Base-by-base conservation (phyloP, 2,888 invertebrate genomes). In the Diarsia brunnea region DNA sequence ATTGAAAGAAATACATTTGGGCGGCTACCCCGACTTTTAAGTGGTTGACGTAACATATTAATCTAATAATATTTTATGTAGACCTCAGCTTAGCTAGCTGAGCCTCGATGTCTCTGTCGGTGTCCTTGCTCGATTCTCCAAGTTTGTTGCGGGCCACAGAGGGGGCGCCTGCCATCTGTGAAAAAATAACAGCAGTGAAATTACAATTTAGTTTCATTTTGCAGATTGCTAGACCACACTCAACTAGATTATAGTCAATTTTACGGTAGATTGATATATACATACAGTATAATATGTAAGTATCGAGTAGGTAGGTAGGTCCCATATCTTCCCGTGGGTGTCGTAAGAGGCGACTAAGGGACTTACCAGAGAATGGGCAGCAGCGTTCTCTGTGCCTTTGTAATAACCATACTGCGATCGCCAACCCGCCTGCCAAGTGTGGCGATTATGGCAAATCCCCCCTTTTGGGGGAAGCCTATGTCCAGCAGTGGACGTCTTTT, bases 51-150 rank as follows among this genome's bases (percentile, higher is more conserved):
- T 73, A 58, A 45, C n/a, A 65, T 58, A 79, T 68, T 63, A 53
- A 79, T 69, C 31, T 67, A 71, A 64, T 24, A 24, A 69, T 21
- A 8, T 38, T 58, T 53, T 63, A 64, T 38, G 66, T 75, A 47
- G 97, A 97, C 78, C 97, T 95, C 14, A 98, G 94, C 88, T 97
- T 97, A 12, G 97, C 97, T n/a, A 98, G 93, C 89, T 98, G 98
- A 19, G 97, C 97, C 94, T 98, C 97, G 75, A 98, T 97, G 78
- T 98, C 98, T 78, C 97, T 98, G 90, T 98, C 98, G 0, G 97
- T 97, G 21, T 97, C 95, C 49, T 96, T 95, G 1, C 97, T 96
- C 19, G 97, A 96, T 21, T 94, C 93, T 1, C 97, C 97, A 45
- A 97, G 91, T 89, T 97, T 97, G 84, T 97, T 97, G 60, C 97